These are phyloP conservation scores for Pandemis heparana DNA, from an alignment of 2,888 invertebrate genomes.

Conservation along the genomic window DNA sequence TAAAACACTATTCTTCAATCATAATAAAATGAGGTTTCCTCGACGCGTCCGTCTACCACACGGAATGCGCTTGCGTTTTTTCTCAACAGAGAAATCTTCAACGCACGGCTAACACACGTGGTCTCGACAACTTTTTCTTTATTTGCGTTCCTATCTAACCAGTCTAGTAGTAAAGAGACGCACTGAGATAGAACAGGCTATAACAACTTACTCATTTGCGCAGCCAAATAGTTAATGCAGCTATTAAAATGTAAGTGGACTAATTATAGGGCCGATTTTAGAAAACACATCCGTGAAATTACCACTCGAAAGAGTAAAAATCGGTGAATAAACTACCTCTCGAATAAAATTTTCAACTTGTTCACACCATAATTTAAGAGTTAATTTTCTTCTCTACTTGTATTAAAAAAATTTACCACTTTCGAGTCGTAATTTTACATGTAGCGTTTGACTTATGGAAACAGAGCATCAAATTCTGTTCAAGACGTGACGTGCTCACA, in stretches of 20 bases:
- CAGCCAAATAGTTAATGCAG: slow-evolving; percentile 40
- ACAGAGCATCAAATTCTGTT: not conserved
- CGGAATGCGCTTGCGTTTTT: slow-evolving; percentile 18
- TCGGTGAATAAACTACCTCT: too few species aligned
- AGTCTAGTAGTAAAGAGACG: not conserved
- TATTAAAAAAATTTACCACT: too few species aligned
- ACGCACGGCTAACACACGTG: not conserved
- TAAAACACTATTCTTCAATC: not conserved
- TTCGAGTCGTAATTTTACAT: too few species aligned
- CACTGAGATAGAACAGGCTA: not conserved
- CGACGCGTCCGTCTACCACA: not conserved
- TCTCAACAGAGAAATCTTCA: slow-evolving; percentile 22
- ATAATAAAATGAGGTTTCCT: slow-evolving; percentile 9
- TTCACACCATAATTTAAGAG: too few species aligned
- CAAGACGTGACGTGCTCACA: not conserved
- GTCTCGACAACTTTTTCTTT: not conserved
- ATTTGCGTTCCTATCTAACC: not conserved
- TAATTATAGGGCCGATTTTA: too few species aligned
- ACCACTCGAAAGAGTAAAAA: too few species aligned
- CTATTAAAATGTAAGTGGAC: slow-evolving; percentile 66
- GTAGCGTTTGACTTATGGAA: slow-evolving; percentile 14
- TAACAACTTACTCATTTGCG: too few species aligned
- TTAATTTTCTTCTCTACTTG: too few species aligned
- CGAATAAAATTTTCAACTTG: too few species aligned
- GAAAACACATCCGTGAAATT: too few species aligned